Evolutionary conservation across 2,888 invertebrate genomes (phyloP), one percentile per base, ranked within the genome.

Genomic region (Toxonevra muliebris): DNA sequence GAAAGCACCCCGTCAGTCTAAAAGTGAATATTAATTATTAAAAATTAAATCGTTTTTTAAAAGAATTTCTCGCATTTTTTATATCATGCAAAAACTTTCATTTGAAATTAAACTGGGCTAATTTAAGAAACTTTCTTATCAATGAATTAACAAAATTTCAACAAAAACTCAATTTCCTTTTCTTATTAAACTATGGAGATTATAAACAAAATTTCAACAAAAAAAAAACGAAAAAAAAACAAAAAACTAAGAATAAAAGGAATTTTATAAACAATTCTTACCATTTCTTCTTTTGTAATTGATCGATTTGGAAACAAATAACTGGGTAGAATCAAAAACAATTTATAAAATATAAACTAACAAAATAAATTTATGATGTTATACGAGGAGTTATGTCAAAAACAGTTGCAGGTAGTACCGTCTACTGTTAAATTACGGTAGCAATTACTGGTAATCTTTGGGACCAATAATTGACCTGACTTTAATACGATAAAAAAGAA

Each of bases 341-440:
- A 30, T 30, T 30, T 30, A 30, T 30, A 7, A 59, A n/a, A 52
- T 43, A 60, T 48, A 30, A 19, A 54, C 12, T 19, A 15, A 54
- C 11, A 19, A 19, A 19, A 20, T 54, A 15, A 53, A 53, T 53
- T 9, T 13, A 53, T 54, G 2, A 30, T 30, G 30, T 2, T 30
- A 30, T 54, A 13, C 20, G 17, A 19, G 20, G 15, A 54, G 17
- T 19, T n/a, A 48, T 54, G 41, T 52, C 45, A 61, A 65, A 65
- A 72, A 80, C 81, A 85, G 84, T 64, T 74, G 80, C 84, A 84
- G 84, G 85, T 84, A 84, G 84, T 84, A 84, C 84, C 84, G 84
- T 81, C 83, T 85, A 82, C 84, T 84, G 84, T 78, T 76, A 69
- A 43, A 19, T 74, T 80, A 84, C 85, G 84, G 83, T 84, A 84